A percentile compares a stretch with the other conserved stretches of the same genome.
Conservation (phyloP, 2,888 invertebrate species). For the Lasioglossum leucozonium region DNA sequence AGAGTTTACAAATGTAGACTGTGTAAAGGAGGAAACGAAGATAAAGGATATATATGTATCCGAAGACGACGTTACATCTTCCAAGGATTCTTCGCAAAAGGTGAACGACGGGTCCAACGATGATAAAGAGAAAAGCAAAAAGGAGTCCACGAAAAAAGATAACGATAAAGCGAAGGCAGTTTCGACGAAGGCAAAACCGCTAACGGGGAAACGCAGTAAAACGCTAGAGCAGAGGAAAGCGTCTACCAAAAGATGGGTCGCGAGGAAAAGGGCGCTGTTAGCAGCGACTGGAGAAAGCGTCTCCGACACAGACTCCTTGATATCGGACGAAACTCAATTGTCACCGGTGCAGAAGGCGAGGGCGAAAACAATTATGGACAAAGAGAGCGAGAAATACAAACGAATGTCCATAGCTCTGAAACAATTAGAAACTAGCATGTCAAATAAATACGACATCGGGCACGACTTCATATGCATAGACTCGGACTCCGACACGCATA, state of each 20-base stretch:
- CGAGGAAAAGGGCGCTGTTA: constrained; percentile 80
- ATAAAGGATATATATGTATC: constrained; percentile 56
- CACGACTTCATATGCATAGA: constrained; percentile 46
- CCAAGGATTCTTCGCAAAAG: constrained; percentile 56
- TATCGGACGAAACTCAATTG: constrained; percentile 77
- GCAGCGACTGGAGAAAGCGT: constrained; percentile 79
- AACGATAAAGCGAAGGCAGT: constrained; percentile 31
- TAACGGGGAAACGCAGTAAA: constrained; percentile 71
- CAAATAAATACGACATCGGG: constrained; percentile 61
- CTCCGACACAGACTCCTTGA: constrained; percentile 80
- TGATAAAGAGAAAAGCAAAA: constrained; percentile 40
- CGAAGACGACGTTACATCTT: constrained; percentile 59
- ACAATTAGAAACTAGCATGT: constrained; percentile 73
- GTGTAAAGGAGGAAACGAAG: constrained; percentile 9
- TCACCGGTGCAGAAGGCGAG: constrained; percentile 82
- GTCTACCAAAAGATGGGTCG: constrained; percentile 82
- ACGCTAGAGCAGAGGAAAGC: constrained; percentile 78
- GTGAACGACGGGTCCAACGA: constrained; percentile 32
- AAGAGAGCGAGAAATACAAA: constrained; percentile 74
- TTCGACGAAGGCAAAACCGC: constrained; percentile 43
- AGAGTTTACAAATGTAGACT: constrained; percentile 40
- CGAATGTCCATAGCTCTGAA: constrained; percentile 74
- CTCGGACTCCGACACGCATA: constrained; percentile 61
- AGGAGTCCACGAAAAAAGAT: constrained; percentile 22
- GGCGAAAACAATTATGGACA: constrained; percentile 79